A percentile compares a stretch with the other conserved stretches of the same genome.
Conservation (phyloP, 2,113 vertebrate species). For the Oxyura jamaicensis region DNA sequence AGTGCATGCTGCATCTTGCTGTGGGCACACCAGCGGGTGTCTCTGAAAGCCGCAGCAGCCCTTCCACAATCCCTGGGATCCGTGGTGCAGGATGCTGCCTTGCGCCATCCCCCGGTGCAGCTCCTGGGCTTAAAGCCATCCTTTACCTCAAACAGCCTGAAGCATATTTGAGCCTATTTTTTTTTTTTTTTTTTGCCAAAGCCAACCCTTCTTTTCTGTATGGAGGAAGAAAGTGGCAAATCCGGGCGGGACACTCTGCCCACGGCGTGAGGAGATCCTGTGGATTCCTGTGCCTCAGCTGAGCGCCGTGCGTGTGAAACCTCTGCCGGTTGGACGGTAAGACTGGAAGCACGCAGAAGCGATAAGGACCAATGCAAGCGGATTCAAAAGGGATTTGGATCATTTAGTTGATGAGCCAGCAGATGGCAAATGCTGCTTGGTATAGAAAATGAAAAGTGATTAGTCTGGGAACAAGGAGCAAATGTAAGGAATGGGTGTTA, state of each 20-base stretch:
- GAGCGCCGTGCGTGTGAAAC: not conserved
- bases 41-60: not conserved
- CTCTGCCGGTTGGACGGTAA: not conserved
- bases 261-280: not conserved
- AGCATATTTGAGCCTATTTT: not conserved
- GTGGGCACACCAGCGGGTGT: not conserved
- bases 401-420: conserved; percentile 61
- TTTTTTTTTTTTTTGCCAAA: not conserved
- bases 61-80: not conserved
- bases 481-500: conserved; percentile 24
- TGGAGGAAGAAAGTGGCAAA: not conserved
- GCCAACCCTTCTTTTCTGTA: not conserved
- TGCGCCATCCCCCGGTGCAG: not conserved
- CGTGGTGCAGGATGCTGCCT: not conserved
- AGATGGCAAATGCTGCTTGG: conserved; percentile 58
- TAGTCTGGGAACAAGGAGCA: conserved; percentile 53
- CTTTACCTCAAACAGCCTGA: not conserved
- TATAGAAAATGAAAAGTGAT: conserved; percentile 52
- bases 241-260: not conserved
- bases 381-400: conserved; percentile 56
- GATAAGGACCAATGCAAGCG: not conserved
- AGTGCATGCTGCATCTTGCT: rapidly evolving
- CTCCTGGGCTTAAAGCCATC: not conserved
- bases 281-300: not conserved
- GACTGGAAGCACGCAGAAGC: not conserved